Percentiles rank a stretch among this genome's conserved stretches.
These are phyloP conservation scores for Cyaniris semiargus DNA, from an alignment of 2,888 invertebrate genomes.

Conservation along the genomic window DNA sequence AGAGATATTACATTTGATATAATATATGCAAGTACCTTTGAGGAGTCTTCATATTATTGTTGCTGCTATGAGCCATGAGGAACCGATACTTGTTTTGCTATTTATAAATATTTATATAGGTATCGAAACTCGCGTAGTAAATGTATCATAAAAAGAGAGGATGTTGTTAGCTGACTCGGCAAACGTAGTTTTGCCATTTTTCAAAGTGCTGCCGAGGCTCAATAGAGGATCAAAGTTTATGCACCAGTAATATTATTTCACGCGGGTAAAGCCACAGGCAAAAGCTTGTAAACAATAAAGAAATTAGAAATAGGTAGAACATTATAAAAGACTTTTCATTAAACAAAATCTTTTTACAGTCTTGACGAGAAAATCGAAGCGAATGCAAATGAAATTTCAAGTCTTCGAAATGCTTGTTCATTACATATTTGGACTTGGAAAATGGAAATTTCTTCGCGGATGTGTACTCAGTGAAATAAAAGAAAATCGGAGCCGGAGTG, in stretches of 20 bases:
- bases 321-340: neutral
- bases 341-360: neutral
- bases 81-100: neutral
- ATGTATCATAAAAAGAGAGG: no score
- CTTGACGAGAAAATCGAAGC: neutral
- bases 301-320: neutral
- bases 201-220: no score
- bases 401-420: conserved; percentile 10
- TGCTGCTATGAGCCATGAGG: neutral
- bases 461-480: conserved; percentile 7
- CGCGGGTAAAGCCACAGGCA: no score
- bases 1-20: neutral
- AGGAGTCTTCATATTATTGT: neutral
- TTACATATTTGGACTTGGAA: conserved; percentile 8
- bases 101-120: neutral
- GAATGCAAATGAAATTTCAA: conserved; percentile 17
- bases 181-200: no score
- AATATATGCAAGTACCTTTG: neutral
- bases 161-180: no score
- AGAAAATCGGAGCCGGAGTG: neutral
- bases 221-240: no score
- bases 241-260: no score
- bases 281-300: no score
- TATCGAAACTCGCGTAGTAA: neutral
- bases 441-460: neutral